Evolutionary conservation across 2,797 vertebrate species (phyloP).

Genomic region (Microctenopoma lineatum): DNA sequence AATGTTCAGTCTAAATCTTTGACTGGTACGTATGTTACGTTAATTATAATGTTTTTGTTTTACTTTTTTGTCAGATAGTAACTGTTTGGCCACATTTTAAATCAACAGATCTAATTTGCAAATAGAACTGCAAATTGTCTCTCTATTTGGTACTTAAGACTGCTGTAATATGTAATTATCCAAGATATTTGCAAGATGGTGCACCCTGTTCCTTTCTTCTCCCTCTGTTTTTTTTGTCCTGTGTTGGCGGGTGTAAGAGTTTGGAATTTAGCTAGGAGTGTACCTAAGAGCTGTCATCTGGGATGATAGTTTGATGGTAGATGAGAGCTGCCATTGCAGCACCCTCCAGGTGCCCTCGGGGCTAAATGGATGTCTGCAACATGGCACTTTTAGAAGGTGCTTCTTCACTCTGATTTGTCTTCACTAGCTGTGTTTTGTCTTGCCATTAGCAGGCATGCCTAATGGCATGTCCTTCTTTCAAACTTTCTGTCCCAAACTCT

Average conservation of each 20-base stretch:
- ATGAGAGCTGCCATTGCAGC: slow-evolving; percentile 80
- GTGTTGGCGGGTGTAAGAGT: slow-evolving; percentile 39
- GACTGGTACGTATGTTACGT: too few species aligned
- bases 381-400: slow-evolving; percentile 68
- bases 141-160: slow-evolving; percentile 11
- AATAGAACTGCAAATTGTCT: slow-evolving; percentile 1
- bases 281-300: slow-evolving; percentile 69
- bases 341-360: slow-evolving; percentile 87
- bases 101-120: not conserved
- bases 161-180: slow-evolving; percentile 71
- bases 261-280: slow-evolving; percentile 60
- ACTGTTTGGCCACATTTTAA: not conserved
- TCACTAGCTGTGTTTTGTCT: slow-evolving; percentile 57
- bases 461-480: slow-evolving; percentile 18
- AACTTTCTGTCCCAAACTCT: slow-evolving; percentile 13
- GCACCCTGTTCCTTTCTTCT: slow-evolving; percentile 21
- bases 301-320: slow-evolving; percentile 73
- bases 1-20: too few species aligned
- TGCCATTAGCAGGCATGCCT: slow-evolving; percentile 57
- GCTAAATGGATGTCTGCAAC: slow-evolving; percentile 74
- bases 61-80: too few species aligned
- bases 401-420: slow-evolving; percentile 68
- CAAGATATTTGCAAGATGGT: slow-evolving; percentile 90
- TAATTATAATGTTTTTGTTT: too few species aligned
- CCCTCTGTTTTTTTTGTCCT: slow-evolving; percentile 33